Conservation (phyloP, 2,888 invertebrate species). For the Coecobrya sp. region DNA sequence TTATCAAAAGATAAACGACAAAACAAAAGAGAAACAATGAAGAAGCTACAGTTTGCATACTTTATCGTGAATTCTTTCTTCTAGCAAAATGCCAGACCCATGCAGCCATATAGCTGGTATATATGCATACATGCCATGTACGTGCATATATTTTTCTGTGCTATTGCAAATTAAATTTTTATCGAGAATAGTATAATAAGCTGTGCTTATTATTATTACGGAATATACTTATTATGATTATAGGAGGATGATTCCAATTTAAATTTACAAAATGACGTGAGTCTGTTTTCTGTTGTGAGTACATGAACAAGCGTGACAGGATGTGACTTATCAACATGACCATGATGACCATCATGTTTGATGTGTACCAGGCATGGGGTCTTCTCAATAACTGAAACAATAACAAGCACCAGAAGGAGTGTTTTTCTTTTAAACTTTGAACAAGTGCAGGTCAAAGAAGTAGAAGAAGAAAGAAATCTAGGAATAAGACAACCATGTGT, state of each 20-base stretch:
- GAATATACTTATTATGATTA: slow-evolving; percentile 35
- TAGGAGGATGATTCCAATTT: slow-evolving; percentile 68
- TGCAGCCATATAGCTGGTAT: neutral
- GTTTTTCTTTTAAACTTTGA: neutral
- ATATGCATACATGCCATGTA: neutral
- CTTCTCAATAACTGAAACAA: slow-evolving; percentile 40
- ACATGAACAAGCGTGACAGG: slow-evolving; percentile 75
- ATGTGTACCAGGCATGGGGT: slow-evolving; percentile 55
- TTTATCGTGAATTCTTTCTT: slow-evolving; percentile 12
- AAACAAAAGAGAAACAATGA: slow-evolving; percentile 27
- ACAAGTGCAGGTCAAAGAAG: slow-evolving; percentile 63
- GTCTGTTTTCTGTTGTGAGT: slow-evolving; percentile 34
- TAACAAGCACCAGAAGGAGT: slow-evolving; percentile 20
- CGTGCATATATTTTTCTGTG: neutral
- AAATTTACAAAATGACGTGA: slow-evolving; percentile 69
- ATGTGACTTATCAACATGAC: slow-evolving; percentile 69
- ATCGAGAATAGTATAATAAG: slow-evolving; percentile 30
- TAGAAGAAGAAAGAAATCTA: neutral
- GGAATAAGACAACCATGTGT: neutral
- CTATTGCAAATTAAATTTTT: slow-evolving; percentile 35
- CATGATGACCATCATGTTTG: slow-evolving; percentile 37
- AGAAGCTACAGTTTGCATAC: neutral
- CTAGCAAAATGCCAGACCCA: neutral
- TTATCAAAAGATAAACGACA: slow-evolving; percentile 58
- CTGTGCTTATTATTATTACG: neutral